phyloP scores from a whole-genome alignment of 2,113 vertebrate species.

The Emydocephalus ijimae region DNA sequence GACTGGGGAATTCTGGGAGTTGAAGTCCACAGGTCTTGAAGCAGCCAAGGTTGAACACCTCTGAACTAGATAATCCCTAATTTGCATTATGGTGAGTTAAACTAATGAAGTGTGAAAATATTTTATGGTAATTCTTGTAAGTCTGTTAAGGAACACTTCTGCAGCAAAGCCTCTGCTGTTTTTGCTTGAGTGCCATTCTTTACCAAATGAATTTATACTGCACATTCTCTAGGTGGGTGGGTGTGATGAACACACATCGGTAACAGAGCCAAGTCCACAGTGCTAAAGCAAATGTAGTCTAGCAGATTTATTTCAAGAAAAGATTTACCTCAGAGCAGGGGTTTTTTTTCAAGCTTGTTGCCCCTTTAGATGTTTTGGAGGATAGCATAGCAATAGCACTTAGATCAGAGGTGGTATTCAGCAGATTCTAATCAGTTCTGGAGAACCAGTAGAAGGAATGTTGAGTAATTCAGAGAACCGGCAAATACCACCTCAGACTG shows the following conservation, averaged over 20 bases:
- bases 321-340: neutral
- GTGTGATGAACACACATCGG: conserved; percentile 10
- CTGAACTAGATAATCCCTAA: neutral
- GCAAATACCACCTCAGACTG: too few species aligned
- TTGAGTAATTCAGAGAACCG: too few species aligned
- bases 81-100: neutral
- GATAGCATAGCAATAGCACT: neutral
- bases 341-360: neutral
- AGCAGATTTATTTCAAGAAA: neutral
- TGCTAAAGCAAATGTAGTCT: neutral
- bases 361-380: neutral
- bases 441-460: too few species aligned
- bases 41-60: too few species aligned
- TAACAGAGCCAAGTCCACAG: neutral
- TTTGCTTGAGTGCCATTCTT: neutral
- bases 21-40: too few species aligned
- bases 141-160: neutral
- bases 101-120: neutral
- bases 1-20: too few species aligned
- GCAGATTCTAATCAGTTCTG: too few species aligned
- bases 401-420: too few species aligned
- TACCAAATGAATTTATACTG: neutral
- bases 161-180: neutral
- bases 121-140: neutral
- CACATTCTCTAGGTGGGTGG: neutral